A percentile compares a stretch with the other conserved stretches of the same genome.
Evolutionary conservation across 2,888 invertebrate species (phyloP).

Genomic region (Eristalinus aeneus): DNA sequence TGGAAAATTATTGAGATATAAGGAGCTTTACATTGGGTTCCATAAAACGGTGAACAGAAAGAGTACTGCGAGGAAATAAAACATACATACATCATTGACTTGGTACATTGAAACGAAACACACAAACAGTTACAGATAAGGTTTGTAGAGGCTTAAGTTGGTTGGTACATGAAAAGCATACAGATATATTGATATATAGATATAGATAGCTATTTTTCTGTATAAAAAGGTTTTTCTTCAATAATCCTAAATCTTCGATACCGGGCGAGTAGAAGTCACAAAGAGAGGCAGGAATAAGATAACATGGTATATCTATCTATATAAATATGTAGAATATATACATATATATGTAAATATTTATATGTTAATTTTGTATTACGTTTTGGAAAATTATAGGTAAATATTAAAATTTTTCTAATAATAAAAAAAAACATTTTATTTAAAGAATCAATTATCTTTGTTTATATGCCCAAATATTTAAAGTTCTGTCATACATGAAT

Average conservation of each 20-base stretch:
- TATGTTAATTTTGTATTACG: too few species aligned
- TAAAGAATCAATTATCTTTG: too few species aligned
- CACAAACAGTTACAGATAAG: conserved; percentile 11
- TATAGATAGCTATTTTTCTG: conserved; percentile 27
- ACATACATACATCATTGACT: conserved; percentile 49
- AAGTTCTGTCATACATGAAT: background rate
- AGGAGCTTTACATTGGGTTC: conserved; percentile 51
- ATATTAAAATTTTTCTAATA: too few species aligned
- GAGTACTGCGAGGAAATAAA: conserved; percentile 29
- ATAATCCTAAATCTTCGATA: conserved; percentile 52
- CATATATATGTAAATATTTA: too few species aligned
- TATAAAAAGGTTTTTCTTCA: conserved; percentile 38
- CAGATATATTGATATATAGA: conserved; percentile 4
- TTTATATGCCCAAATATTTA: too few species aligned
- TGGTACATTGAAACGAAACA: conserved; percentile 44
- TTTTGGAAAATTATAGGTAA: too few species aligned
- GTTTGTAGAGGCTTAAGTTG: background rate
- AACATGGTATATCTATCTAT: too few species aligned
- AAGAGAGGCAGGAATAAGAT: too few species aligned
- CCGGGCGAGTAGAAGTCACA: conserved; percentile 29
- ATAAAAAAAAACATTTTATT: too few species aligned
- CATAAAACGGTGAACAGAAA: conserved; percentile 25
- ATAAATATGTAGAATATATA: too few species aligned
- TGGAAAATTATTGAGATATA: conserved; percentile 62
- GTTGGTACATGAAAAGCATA: conserved; percentile 1